These are phyloP conservation scores for Caligus rogercresseyi DNA, from an alignment of 1,140 invertebrate species.

Conservation along the genomic window DNA sequence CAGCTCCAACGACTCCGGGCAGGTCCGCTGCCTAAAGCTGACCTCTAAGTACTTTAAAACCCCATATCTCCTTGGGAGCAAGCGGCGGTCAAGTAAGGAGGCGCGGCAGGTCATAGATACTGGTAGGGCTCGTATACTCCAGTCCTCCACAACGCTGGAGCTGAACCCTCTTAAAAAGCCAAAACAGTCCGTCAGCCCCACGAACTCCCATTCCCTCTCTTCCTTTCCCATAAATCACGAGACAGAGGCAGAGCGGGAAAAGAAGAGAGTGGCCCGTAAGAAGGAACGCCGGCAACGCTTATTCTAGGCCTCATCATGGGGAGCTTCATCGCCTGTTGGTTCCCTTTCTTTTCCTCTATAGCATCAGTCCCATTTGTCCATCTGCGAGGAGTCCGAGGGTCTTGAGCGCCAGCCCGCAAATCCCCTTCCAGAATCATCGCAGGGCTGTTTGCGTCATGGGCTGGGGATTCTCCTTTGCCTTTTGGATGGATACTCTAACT, in stretches of 20 bases:
- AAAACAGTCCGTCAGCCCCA: background rate
- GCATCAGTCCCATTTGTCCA: constrained; percentile 59
- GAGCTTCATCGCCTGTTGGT: constrained; percentile 94
- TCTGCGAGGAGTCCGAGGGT: constrained; percentile 34
- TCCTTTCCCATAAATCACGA: background rate
- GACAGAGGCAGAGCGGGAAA: constrained; percentile 73
- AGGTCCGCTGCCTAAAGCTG: constrained; percentile 1
- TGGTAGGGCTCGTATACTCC: background rate
- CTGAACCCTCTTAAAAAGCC: background rate
- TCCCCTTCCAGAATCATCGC: constrained; percentile 36
- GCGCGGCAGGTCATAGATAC: constrained; percentile 14
- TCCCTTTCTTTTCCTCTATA: constrained; percentile 91
- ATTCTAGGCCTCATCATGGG: constrained; percentile 96
- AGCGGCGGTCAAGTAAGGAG: constrained; percentile 10
- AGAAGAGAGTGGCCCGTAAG: constrained; percentile 76
- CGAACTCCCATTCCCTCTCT: background rate
- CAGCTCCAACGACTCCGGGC: constrained; percentile 1
- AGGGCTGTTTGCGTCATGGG: constrained; percentile 46
- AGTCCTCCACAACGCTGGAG: background rate
- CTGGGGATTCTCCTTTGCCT: constrained; percentile 77
- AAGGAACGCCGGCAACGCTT: constrained; percentile 88
- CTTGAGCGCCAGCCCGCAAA: constrained; percentile 68
- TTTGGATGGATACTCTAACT: constrained; percentile 98
- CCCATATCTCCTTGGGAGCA: background rate
- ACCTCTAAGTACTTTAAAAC: background rate